These are phyloP conservation scores for Aleiodes sp. DNA, from an alignment of 1,140 invertebrate genomes.

Conservation along the genomic window DNA sequence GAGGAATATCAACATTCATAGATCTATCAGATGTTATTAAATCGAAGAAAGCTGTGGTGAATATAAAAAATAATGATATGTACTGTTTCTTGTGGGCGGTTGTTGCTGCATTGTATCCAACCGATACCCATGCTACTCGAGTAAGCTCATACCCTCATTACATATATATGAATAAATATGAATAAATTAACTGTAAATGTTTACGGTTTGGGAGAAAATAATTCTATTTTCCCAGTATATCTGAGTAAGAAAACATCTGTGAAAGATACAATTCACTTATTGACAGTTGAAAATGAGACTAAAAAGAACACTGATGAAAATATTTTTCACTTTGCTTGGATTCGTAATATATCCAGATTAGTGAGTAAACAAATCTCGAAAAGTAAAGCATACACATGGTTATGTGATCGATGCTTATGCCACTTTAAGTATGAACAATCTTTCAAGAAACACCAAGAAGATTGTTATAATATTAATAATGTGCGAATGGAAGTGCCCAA, in stretches of 20 bases:
- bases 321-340: neutral
- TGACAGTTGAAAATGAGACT: neutral
- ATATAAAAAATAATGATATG: conserved; percentile 15
- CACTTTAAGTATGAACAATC: neutral
- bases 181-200: conserved; percentile 23
- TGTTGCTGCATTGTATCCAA: conserved; percentile 18
- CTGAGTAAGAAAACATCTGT: neutral
- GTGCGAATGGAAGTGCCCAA: too few species aligned
- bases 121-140: neutral
- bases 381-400: too few species aligned
- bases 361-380: neutral
- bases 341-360: neutral
- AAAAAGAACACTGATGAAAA: neutral
- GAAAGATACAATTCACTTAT: neutral
- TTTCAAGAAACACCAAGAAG: neutral
- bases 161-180: conserved; percentile 26
- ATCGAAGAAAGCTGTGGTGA: conserved; percentile 39
- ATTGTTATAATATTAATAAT: neutral
- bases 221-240: neutral
- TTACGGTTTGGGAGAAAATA: conserved; percentile 1
- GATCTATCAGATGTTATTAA: conserved; percentile 33
- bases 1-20: conserved; percentile 28
- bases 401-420: neutral
- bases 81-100: conserved; percentile 24
- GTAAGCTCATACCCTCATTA: conserved; percentile 3